Conservation (phyloP, 2,888 invertebrate species). For the Drosophila helvetica region DNA sequence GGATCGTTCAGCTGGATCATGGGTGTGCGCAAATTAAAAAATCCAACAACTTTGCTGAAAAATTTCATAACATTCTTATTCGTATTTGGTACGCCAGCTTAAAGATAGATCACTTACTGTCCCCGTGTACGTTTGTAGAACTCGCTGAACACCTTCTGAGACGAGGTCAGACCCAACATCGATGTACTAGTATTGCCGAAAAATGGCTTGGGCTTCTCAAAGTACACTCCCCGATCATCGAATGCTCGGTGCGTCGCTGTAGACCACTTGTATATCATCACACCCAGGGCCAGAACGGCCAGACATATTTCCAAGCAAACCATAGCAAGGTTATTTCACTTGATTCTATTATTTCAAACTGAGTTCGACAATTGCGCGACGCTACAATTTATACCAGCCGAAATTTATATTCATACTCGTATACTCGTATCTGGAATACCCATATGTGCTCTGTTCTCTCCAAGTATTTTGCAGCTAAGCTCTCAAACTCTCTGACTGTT, state of each 20-base stretch:
- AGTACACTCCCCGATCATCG: constrained; percentile 59
- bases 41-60: constrained; percentile 82
- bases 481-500: neutral
- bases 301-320: constrained; percentile 40
- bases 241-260: constrained; percentile 60
- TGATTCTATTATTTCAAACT: constrained; percentile 7
- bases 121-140: constrained; percentile 59
- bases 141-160: constrained; percentile 47
- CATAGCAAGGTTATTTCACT: constrained; percentile 10
- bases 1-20: constrained; percentile 78
- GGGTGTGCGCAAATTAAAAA: constrained; percentile 74
- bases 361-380: constrained; percentile 7
- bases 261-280: constrained; percentile 65
- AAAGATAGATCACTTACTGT: constrained; percentile 55
- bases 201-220: constrained; percentile 69
- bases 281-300: constrained; percentile 31
- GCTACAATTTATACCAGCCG: constrained; percentile 18
- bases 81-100: neutral
- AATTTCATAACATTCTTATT: neutral
- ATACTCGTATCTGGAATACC: too few species aligned
- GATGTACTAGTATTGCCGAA: constrained; percentile 57
- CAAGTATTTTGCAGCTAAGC: neutral
- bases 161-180: constrained; percentile 39
- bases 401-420: neutral
- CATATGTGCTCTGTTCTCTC: neutral